Percentiles rank a stretch among this genome's conserved stretches.
Evolutionary conservation across 2,888 invertebrate species (phyloP).

Genomic region (Cryptus armator): DNA sequence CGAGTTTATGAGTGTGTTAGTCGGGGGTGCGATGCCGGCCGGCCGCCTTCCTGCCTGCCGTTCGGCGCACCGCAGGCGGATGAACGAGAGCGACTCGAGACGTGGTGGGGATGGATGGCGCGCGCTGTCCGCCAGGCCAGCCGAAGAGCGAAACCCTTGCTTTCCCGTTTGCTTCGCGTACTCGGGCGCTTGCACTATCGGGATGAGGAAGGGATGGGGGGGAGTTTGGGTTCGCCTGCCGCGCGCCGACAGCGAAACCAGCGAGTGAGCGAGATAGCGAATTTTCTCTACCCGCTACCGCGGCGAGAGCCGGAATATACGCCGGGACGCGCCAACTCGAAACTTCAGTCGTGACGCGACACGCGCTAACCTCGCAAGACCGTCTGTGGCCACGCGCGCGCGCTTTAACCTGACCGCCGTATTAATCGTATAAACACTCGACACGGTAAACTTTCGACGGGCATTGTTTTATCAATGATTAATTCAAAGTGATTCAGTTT

Average conservation of each 20-base stretch:
- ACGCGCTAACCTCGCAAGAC: constrained; percentile 78
- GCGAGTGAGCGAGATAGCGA: constrained; percentile 52
- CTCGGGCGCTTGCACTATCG: constrained; percentile 56
- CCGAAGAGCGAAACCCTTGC: constrained; percentile 68
- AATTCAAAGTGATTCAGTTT: not conserved
- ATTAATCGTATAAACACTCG: not conserved
- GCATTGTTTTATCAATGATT: not conserved
- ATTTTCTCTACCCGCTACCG: constrained; percentile 60
- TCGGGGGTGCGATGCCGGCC: constrained; percentile 42
- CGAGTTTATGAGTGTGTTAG: constrained; percentile 60
- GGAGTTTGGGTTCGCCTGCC: constrained; percentile 35
- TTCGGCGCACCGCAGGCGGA: constrained; percentile 67
- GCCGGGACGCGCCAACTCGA: constrained; percentile 77
- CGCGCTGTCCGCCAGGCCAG: constrained; percentile 65
- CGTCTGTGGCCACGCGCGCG: constrained; percentile 36
- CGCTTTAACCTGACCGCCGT: constrained; percentile 9
- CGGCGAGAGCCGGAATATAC: constrained; percentile 77
- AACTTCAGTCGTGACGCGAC: constrained; percentile 83
- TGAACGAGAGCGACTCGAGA: constrained; percentile 64
- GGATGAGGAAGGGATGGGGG: constrained; percentile 47
- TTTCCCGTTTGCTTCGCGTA: constrained; percentile 45
- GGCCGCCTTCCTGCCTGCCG: constrained; percentile 53
- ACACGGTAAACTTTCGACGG: not conserved
- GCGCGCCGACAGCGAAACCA: constrained; percentile 52
- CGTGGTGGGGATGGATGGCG: constrained; percentile 73